These are phyloP conservation scores for Podarcis raffonei DNA, from an alignment of 2,113 vertebrate genomes.

Conservation along the genomic window DNA sequence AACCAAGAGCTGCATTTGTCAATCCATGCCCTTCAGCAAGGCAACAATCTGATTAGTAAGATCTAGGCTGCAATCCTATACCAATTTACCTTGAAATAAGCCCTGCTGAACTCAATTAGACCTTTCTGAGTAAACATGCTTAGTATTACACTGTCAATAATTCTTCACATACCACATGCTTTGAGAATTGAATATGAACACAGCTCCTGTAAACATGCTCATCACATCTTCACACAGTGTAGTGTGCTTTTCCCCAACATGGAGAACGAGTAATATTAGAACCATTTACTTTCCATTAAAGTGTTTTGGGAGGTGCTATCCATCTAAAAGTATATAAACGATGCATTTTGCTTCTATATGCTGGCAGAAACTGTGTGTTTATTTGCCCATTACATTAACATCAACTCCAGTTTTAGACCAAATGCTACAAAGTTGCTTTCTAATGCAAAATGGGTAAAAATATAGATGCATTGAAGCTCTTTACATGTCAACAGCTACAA, in stretches of 20 bases:
- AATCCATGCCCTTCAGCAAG: not conserved
- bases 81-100: not conserved
- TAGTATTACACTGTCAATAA: not conserved
- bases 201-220: not conserved
- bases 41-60: not conserved
- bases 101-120: not conserved
- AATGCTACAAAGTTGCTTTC: constrained; percentile 12
- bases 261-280: not conserved
- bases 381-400: rapidly evolving
- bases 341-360: not conserved
- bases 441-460: constrained; percentile 1
- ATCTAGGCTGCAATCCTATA: too few relatives aligned
- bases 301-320: not conserved
- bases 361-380: not conserved
- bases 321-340: not conserved
- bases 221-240: not conserved
- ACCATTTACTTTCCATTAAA: not conserved
- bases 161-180: not conserved
- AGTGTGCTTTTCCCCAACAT: not conserved
- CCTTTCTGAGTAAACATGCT: not conserved
- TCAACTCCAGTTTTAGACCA: rapidly evolving
- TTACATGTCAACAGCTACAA: constrained; percentile 20
- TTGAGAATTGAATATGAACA: not conserved
- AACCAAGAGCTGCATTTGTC: not conserved
- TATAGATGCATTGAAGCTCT: constrained; percentile 17